Percentiles rank a stretch among this genome's conserved stretches.
Evolutionary conservation across 2,888 invertebrate genomes (phyloP).

Genomic region (Malachius bipustulatus): DNA sequence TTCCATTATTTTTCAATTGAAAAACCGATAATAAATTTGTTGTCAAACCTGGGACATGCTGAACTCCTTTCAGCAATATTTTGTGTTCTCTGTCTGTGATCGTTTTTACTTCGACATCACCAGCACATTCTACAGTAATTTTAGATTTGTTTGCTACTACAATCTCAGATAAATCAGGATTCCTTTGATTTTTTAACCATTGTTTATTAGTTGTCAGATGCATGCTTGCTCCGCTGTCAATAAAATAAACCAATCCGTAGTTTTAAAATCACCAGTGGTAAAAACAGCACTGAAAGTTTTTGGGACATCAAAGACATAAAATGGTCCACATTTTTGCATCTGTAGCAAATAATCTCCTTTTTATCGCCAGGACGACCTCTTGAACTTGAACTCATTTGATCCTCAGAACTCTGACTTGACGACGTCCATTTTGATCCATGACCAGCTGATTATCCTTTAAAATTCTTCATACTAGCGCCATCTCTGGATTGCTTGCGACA

Average conservation of each 20-base stretch:
- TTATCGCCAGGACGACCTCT: too few relatives aligned
- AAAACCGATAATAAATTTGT: slow-evolving; percentile 22
- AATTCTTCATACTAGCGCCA: too few relatives aligned
- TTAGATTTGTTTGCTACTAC: slow-evolving; percentile 17
- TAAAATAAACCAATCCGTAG: slow-evolving; percentile 23
- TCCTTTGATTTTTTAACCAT: slow-evolving; percentile 14
- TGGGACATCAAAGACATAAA: too few relatives aligned
- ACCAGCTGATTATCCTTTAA: too few relatives aligned
- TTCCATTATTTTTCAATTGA: slow-evolving; percentile 19
- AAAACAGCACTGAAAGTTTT: slow-evolving; percentile 19
- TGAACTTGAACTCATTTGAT: too few relatives aligned
- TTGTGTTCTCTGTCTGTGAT: slow-evolving; percentile 10
- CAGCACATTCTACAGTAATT: slow-evolving; percentile 18
- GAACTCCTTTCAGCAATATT: slow-evolving; percentile 19
- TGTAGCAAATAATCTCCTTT: too few relatives aligned
- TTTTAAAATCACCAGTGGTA: slow-evolving; percentile 18
- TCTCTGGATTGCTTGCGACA: too few relatives aligned
- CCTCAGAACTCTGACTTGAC: background rate
- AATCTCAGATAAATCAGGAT: slow-evolving; percentile 14
- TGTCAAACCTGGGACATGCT: too few relatives aligned
- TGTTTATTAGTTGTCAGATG: slow-evolving; percentile 20
- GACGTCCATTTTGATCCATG: too few relatives aligned
- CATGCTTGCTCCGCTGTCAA: slow-evolving; percentile 24
- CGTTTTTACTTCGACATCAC: slow-evolving; percentile 18
- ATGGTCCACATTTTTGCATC: too few relatives aligned